Evolutionary conservation across 2,888 invertebrate species (phyloP), one percentile per base, ranked within the genome.

Genomic region (Drosophila ezoana): DNA sequence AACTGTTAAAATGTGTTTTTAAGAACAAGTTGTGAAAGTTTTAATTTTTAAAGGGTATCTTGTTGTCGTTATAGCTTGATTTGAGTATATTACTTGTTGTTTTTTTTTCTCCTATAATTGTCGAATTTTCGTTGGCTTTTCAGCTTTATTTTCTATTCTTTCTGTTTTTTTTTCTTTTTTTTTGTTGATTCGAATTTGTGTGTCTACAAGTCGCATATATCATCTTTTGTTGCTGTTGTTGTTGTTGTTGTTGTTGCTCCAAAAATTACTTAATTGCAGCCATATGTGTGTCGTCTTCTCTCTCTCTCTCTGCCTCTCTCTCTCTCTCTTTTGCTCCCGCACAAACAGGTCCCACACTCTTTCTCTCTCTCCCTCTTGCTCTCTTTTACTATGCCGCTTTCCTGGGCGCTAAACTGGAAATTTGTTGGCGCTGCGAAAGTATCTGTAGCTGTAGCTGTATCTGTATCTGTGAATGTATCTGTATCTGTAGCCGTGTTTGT

Each of bases 261-360:
- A 78, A 86, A 83, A 83, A 81, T 78, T 76, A 83, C 81, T 86
- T 88, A 88, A 85, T 86, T 88, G 83, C 88, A 88, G 88, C 88
- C 86, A 88, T 76, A 87, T 84, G 86, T 88, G 84, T 76, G 56
- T 44, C 45, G 32, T 16, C 14, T 16, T 40, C 44, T 23, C 14
- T 6, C 40, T 18, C 38, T 18, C 48, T 40, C 35, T 35, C 43
- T 11, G 47, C 1, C 28, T 4, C 32, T 9, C 16, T 10, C 53
- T 4, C 54, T 8, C 33, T 28, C 33, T 11, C 41, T 20, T 37
- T 9, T 48, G 1, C 20, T 6, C 28, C 10, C 16, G 14, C 14
- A 38, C 8, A 38, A 14, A 1, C 8, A 6, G 28, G 28, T n/a
- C 65, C 9, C 57, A 8, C 47, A 13, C 41, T 45, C n/a, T 20